phyloP scores from a whole-genome alignment of 2,797 vertebrate species.

The Lates japonicus region DNA sequence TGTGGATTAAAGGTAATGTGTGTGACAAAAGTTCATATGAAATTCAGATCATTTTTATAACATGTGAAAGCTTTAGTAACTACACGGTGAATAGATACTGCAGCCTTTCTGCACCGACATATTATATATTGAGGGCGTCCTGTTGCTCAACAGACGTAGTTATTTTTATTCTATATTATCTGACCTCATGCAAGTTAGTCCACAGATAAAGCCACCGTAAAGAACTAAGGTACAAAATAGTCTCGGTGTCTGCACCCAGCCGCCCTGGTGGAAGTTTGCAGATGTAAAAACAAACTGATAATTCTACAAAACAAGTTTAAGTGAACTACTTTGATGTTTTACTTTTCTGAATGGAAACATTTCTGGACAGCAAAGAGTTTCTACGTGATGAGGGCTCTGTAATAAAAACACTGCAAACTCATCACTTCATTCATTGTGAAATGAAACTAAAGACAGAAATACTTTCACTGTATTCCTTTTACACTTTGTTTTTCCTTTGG shows the following conservation, averaged over 20 bases:
- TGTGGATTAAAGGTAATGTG: not conserved
- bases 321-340: not conserved
- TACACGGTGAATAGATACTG: not conserved
- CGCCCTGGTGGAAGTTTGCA: constrained; percentile 15
- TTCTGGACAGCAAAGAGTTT: constrained; percentile 9
- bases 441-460: not conserved
- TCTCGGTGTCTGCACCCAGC: not conserved
- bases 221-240: constrained; percentile 18
- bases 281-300: not conserved
- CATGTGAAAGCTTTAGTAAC: not conserved
- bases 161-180: constrained; percentile 7
- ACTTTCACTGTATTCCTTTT: not conserved
- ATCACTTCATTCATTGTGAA: constrained; percentile 3
- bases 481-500: not conserved
- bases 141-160: constrained; percentile 1
- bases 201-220: constrained; percentile 27
- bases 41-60: not conserved
- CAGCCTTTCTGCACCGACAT: not conserved
- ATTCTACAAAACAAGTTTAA: not conserved
- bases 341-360: constrained; percentile 21
- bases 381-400: constrained; percentile 1
- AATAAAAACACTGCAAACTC: not conserved
- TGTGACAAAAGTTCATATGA: not conserved
- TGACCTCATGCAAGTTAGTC: constrained; percentile 17
- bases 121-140: constrained; percentile 1